phyloP scores from a whole-genome alignment of 2,888 invertebrate species.

The Theodoxus fluviatilis region DNA sequence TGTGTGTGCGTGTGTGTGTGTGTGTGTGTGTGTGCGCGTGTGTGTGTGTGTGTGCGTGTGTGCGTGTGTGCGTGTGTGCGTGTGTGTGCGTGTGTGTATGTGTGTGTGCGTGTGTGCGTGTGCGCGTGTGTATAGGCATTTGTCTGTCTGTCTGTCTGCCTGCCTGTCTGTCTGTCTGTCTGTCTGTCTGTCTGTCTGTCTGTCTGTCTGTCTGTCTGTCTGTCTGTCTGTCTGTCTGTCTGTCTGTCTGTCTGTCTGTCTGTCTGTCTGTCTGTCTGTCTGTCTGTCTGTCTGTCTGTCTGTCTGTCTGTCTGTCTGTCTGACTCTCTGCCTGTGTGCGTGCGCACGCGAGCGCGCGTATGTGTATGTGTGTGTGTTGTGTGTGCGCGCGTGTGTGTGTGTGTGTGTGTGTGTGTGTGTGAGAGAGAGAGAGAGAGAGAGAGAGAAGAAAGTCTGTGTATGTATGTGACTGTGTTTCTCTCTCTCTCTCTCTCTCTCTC shows the following conservation, averaged over 20 bases:
- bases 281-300: background rate
- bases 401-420: background rate
- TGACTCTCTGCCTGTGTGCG: background rate
- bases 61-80: background rate
- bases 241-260: background rate
- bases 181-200: slow-evolving; percentile 1
- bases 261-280: background rate
- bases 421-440: no score
- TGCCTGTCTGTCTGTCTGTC: no score
- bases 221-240: background rate
- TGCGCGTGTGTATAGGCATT: no score
- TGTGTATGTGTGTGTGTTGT: background rate
- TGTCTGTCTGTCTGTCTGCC: no score
- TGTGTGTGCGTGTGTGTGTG: background rate
- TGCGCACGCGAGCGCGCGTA: background rate
- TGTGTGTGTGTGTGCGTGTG: background rate
- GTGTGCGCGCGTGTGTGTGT: background rate
- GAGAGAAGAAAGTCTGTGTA: no score
- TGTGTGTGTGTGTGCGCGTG: background rate
- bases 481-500: no score
- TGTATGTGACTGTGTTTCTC: no score
- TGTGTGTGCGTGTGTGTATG: no score
- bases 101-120: no score
- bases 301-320: background rate
- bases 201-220: background rate